phyloP scores from a whole-genome alignment of 2,888 invertebrate genomes.

The Amaurobius ferox region DNA sequence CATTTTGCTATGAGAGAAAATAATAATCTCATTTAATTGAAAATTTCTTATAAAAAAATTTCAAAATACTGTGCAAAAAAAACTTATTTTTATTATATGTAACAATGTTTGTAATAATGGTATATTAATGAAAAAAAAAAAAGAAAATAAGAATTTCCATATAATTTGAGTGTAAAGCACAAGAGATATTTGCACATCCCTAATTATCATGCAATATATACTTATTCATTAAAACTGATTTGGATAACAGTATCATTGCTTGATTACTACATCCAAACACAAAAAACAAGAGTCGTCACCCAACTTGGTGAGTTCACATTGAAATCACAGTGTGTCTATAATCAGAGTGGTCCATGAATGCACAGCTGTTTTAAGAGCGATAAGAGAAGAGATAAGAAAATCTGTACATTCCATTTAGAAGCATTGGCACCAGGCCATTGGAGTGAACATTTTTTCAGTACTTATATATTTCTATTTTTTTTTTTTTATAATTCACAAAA shows the following conservation, averaged over 20 bases:
- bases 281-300: no score
- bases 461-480: background rate
- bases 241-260: background rate
- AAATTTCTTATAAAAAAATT: no score
- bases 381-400: constrained; percentile 52
- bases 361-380: constrained; percentile 41
- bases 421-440: constrained; percentile 43
- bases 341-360: constrained; percentile 48
- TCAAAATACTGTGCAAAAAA: no score
- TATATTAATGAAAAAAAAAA: no score
- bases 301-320: background rate
- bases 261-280: background rate
- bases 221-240: background rate
- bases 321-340: constrained; percentile 48
- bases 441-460: constrained; percentile 10
- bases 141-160: no score
- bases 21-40: no score
- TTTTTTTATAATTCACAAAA: constrained; percentile 26
- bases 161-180: no score
- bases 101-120: no score
- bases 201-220: background rate
- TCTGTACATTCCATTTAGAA: constrained; percentile 45
- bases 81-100: no score
- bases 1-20: no score
- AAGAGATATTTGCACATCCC: background rate